Evolutionary conservation across 2,888 invertebrate species (phyloP), one percentile per base, ranked within the genome.

Genomic region (Opisthograptis luteolata): DNA sequence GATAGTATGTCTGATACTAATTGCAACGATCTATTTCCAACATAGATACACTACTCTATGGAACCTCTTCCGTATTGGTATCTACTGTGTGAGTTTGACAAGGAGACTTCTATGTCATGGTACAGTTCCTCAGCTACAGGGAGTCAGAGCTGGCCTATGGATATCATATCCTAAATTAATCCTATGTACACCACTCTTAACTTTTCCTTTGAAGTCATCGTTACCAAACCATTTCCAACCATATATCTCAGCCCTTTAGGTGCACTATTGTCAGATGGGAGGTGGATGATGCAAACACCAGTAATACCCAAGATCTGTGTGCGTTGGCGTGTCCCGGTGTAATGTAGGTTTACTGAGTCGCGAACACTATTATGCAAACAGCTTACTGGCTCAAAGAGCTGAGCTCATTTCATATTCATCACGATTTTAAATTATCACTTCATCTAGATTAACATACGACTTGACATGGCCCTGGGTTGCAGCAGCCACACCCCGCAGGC

Each of bases 331-430:
- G 9, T 35, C 37, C 7, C 10, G 5, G 14, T 13, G 44, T 24
- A 28, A 32, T 39, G 46, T 39, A 27, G 39, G 46, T 39, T 36
- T 34, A 45, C 32, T 45, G 37, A 39, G 39, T 32, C 27, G 39
- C 28, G 19, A 19, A 25, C 39, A 39, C 39, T 44, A 44, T 44
- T 37, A 45, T 45, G 45, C 37, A 45, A 39, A 45, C 17, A 36
- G 30, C 12, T 37, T n/a, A 35, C 37, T 15, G 31, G 17, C 34
- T 27, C 43, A 34, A 30, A 31, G 31, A 32, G 20, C 22, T 10
- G 39, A 15, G 17, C 27, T 39, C 39, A 14, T 25, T 32, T 14
- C 14, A 30, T 32, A 39, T 40, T 34, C 37, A 31, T 31, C 31
- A 25, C 37, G 24, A 19, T 15, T 36, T 27, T 37, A 37, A 45